Conservation (phyloP, 2,888 invertebrate species). For the Agapostemon virescens region DNA sequence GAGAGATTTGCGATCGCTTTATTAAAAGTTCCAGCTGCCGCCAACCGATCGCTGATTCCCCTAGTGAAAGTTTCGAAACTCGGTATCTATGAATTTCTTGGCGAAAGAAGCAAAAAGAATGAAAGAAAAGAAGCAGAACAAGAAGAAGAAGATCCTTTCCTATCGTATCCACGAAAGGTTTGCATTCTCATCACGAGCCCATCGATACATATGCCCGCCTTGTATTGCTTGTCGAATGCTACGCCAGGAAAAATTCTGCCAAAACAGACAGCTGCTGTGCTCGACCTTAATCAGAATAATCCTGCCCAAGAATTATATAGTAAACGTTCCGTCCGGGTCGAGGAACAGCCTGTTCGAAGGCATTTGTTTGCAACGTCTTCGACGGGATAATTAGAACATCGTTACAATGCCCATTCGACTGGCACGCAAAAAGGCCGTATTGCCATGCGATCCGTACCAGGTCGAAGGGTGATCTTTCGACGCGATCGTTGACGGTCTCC, state of each 20-base stretch:
- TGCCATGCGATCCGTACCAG: no score
- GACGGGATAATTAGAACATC: no score
- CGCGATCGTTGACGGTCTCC: no score
- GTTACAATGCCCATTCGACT: no score
- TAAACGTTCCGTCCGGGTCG: neutral
- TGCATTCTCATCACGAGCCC: conserved; percentile 15
- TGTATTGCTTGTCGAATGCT: neutral
- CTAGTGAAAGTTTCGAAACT: conserved; percentile 63
- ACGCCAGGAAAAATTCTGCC: neutral
- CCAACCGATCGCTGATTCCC: conserved; percentile 57
- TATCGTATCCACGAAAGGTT: neutral
- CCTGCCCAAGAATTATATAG: neutral
- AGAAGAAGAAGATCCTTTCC: neutral
- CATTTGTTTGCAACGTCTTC: no score
- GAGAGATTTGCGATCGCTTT: conserved; percentile 74
- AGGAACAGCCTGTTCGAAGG: no score
- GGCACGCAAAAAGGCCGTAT: no score
- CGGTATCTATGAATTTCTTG: conserved; percentile 49
- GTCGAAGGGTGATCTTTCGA: no score
- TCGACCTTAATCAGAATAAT: neutral
- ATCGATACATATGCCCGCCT: conserved; percentile 17
- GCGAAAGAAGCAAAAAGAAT: conserved; percentile 18
- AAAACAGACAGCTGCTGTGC: neutral
- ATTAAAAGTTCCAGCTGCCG: conserved; percentile 76
- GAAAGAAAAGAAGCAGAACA: neutral